phyloP scores from a whole-genome alignment of 2,113 vertebrate species.

The Melospiza melodia region DNA sequence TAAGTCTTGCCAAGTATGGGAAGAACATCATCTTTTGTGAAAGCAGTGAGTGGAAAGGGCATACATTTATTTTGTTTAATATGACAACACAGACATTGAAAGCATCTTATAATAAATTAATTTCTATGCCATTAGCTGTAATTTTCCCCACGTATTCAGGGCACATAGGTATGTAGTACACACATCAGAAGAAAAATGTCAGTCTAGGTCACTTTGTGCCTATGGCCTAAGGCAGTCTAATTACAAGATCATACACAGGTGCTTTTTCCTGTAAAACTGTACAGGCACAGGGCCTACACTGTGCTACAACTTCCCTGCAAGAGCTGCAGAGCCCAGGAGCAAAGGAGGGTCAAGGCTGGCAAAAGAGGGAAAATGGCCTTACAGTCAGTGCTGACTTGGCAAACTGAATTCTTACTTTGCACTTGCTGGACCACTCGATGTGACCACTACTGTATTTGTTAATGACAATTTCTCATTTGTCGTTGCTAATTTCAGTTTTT shows the following conservation, averaged over 20 bases:
- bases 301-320: not conserved
- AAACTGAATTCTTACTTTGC: not conserved
- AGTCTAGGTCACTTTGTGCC: not conserved
- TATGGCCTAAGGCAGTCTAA: not conserved
- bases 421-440: not conserved
- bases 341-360: not conserved
- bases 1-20: not conserved
- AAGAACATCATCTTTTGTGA: not conserved
- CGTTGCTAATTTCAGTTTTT: not conserved
- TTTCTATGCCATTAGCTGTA: not conserved
- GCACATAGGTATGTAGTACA: not conserved
- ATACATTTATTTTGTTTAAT: not conserved
- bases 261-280: not conserved
- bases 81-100: not conserved
- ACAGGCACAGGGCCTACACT: not conserved
- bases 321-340: not conserved
- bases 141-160: not conserved
- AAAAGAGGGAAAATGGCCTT: not conserved
- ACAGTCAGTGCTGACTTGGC: not conserved
- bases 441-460: not conserved
- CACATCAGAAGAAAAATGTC: not conserved
- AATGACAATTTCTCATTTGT: not conserved
- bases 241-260: not conserved
- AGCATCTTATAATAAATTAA: not conserved
- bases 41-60: not conserved